phyloP scores from a whole-genome alignment of 2,888 invertebrate species.

The Dynastes tityus region DNA sequence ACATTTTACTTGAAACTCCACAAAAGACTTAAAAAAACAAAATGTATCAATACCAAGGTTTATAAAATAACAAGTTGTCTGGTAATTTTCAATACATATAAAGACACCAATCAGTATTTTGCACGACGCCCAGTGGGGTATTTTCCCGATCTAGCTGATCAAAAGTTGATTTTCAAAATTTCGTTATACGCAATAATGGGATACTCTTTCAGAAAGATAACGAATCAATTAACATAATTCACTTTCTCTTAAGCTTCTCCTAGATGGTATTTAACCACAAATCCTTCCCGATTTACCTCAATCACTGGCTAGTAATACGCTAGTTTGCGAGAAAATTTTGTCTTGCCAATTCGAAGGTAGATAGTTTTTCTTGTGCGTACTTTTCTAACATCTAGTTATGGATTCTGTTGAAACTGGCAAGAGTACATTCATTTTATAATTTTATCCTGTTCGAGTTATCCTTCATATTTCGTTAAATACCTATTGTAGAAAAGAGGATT shows the following conservation, averaged over 20 bases:
- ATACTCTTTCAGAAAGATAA: no score
- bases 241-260: no score
- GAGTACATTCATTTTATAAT: background rate
- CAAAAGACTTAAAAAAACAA: no score
- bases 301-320: no score
- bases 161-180: background rate
- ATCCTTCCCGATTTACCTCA: no score
- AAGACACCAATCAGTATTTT: no score
- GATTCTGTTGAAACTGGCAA: slow-evolving; percentile 2
- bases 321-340: background rate
- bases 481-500: background rate
- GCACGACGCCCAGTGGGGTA: background rate
- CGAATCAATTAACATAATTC: no score
- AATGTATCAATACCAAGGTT: no score
- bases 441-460: slow-evolving; percentile 10
- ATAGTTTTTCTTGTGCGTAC: background rate
- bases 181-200: background rate
- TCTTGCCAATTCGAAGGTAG: background rate
- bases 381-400: background rate
- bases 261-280: no score
- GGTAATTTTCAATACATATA: no score
- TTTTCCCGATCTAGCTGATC: slow-evolving; percentile 3
- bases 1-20: no score
- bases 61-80: no score
- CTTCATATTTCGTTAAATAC: slow-evolving; percentile 2